Conservation (phyloP, 1,140 invertebrate genomes). For the Mercenaria mercenaria region DNA sequence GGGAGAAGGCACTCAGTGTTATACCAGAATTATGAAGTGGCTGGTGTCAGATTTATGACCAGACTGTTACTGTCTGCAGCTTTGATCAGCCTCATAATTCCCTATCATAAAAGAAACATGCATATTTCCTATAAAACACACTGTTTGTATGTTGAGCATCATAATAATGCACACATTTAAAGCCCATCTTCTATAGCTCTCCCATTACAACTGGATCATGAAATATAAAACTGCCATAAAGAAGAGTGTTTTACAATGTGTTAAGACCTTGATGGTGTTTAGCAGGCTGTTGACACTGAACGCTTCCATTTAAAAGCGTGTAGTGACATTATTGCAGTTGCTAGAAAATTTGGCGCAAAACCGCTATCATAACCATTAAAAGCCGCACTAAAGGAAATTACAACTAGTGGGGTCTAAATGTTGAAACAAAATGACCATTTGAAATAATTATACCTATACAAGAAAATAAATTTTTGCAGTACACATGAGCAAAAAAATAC, state of each 20-base stretch:
- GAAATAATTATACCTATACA: too few relatives aligned
- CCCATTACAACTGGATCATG: conserved; percentile 61
- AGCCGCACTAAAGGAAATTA: neutral
- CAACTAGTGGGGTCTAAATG: too few relatives aligned
- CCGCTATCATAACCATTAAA: neutral
- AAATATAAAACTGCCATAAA: conserved; percentile 66
- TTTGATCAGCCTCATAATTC: conserved; percentile 39
- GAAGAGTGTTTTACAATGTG: conserved; percentile 60
- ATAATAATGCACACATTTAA: conserved; percentile 46
- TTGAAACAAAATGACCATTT: conserved; percentile 22
- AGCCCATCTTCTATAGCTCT: conserved; percentile 47
- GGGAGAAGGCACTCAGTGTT: neutral
- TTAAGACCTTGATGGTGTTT: conserved; percentile 47
- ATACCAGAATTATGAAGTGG: neutral
- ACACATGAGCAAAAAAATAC: too few relatives aligned
- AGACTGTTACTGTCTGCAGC: neutral
- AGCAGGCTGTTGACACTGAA: conserved; percentile 32
- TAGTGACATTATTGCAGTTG: conserved; percentile 12
- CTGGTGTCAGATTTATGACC: conserved; percentile 36
- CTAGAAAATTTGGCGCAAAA: conserved; percentile 19
- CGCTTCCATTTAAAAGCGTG: conserved; percentile 50
- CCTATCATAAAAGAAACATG: conserved; percentile 52
- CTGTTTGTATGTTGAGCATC: conserved; percentile 19
- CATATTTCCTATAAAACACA: conserved; percentile 28
- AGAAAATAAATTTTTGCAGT: too few relatives aligned